A percentile compares a stretch with the other conserved stretches of the same genome.
phyloP scores from a whole-genome alignment of 2,888 invertebrate genomes.

The Trimorus sp. region DNA sequence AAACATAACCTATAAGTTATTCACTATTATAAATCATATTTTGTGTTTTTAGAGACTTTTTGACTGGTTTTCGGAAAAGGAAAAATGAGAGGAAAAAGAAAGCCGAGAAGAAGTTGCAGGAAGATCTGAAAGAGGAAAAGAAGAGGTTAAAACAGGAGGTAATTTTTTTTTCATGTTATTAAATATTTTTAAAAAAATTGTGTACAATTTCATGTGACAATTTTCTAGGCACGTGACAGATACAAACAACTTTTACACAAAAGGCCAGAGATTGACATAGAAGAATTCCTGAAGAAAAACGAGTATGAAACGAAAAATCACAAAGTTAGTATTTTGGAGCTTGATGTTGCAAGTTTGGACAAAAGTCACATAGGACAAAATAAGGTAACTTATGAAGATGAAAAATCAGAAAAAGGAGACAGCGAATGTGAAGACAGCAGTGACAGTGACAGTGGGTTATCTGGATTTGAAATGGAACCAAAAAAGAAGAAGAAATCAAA shows the following conservation, averaged over 20 bases:
- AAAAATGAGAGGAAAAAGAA: constrained; percentile 89
- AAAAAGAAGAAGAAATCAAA: constrained; percentile 45
- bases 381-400: constrained; percentile 80
- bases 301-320: constrained; percentile 90
- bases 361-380: constrained; percentile 86
- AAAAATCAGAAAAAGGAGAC: constrained; percentile 69
- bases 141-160: constrained; percentile 90
- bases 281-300: constrained; percentile 85
- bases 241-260: constrained; percentile 89
- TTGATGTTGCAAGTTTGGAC: constrained; percentile 86
- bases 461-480: constrained; percentile 82
- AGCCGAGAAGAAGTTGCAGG: constrained; percentile 88
- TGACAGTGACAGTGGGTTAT: constrained; percentile 79
- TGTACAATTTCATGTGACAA: no score
- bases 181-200: no score
- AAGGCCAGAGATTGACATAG: constrained; percentile 86
- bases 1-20: no score
- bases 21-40: no score
- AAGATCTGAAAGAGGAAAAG: constrained; percentile 88
- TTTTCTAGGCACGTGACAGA: constrained; percentile 69
- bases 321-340: constrained; percentile 89
- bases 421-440: constrained; percentile 66
- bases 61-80: constrained; percentile 91
- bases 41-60: constrained; percentile 86
- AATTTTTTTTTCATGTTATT: constrained; percentile 70